Base-by-base conservation (phyloP, 1,140 invertebrate species). In the Nilaparvata lugens region DNA sequence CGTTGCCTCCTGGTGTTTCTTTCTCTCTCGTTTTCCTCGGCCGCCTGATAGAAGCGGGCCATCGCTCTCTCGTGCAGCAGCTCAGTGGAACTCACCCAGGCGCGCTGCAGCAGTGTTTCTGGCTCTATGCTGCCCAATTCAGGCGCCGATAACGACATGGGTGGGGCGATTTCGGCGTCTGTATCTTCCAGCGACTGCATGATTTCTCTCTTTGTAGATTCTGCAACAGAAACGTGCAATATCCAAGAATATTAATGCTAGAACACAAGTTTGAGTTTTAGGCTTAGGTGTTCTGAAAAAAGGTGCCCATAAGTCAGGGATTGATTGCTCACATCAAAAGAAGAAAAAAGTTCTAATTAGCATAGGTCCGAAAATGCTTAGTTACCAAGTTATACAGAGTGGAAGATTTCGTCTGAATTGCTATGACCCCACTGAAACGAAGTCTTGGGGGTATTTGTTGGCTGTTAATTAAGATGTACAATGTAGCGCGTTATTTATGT, bases 21-120 rank as follows among this genome's bases (percentile, higher is more conserved):
- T 69, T 82, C 78, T 18, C 81, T 79, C 73, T 89, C 83, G 71
- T 89, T 84, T 55, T 83, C 76, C 25, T 83, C 83, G 0, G 86
- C 80, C 1, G 85, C 87, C 70, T 86, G 79, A 66, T 88, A 87
- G 64, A 91, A 87, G 21, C 87, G 75, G 11, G 84, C 84, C 84
- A 91, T 88, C 2, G 86, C 85, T 19, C 80, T 78, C 68, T 90
- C 88, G 66, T 89, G 87, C 2, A 92, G 74, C 6, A 91, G 73
- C 68, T 91, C 88, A 0, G 86, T 88, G 0, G 88, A 91, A 68
- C 88, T 91, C 6, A 88, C 85, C 0, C 87, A 87, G 62, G 84
- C 79, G 7, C 86, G 80, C 11, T 87, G 68, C 2, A 72, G 63
- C 60, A 75, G 71, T 2, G 75, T 64, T 1, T 78, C 61, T 42